Percentiles rank a stretch among this genome's conserved stretches.
These are phyloP conservation scores for Mechanitis messenoides DNA, from an alignment of 2,888 invertebrate genomes.

Conservation along the genomic window DNA sequence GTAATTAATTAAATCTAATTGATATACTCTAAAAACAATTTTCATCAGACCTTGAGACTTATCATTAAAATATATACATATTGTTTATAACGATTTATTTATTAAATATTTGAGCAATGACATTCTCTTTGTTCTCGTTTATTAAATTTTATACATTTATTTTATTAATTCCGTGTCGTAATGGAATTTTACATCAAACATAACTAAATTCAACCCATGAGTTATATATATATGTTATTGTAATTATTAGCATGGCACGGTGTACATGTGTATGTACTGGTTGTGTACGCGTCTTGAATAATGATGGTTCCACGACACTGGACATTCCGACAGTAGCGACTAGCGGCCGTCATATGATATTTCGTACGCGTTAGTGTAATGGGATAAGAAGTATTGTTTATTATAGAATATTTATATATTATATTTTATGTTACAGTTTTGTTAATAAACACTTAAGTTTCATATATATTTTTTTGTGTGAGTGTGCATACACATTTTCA, in stretches of 20 bases:
- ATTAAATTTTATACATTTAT: too few species aligned
- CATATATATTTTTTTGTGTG: too few species aligned
- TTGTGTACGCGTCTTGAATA: constrained; percentile 56
- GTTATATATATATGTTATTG: too few species aligned
- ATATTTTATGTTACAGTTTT: not conserved
- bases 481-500: too few species aligned
- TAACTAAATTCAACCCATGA: not conserved
- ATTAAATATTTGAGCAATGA: too few species aligned
- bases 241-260: too few species aligned
- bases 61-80: not conserved
- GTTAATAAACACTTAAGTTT: too few species aligned
- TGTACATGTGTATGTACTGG: constrained; percentile 58
- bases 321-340: constrained; percentile 47
- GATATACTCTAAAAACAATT: constrained; percentile 10
- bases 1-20: constrained; percentile 10
- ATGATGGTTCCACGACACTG: constrained; percentile 56
- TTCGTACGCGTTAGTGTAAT: constrained; percentile 13
- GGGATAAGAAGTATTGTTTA: not conserved
- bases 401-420: not conserved
- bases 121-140: too few species aligned
- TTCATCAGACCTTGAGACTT: not conserved
- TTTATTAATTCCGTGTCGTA: not conserved
- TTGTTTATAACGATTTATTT: too few species aligned
- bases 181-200: constrained; percentile 1
- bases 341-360: constrained; percentile 25